Evolutionary conservation across 1,140 invertebrate species (phyloP).

Genomic region (Penaeus chinensis): DNA sequence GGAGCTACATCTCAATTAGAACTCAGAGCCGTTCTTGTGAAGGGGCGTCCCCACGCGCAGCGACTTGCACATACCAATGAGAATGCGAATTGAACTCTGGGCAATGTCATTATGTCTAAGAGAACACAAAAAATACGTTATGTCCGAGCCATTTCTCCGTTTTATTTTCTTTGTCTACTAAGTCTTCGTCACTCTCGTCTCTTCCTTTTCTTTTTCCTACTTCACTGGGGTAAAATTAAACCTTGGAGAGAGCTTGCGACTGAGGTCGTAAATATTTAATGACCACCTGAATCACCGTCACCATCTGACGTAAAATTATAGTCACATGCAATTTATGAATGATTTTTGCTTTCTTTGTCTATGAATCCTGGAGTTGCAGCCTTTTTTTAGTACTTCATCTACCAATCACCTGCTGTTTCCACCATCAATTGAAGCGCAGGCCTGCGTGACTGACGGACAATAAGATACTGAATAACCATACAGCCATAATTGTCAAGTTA

Average conservation of each 20-base stretch:
- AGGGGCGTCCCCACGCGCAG: not conserved
- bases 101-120: too few species aligned
- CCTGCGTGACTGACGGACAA: not conserved
- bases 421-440: not conserved
- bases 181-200: not conserved
- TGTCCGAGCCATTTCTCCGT: not conserved
- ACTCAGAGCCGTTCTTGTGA: slow-evolving; percentile 15
- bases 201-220: slow-evolving; percentile 9
- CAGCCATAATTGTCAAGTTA: slow-evolving; percentile 46
- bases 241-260: slow-evolving; percentile 5
- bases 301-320: slow-evolving; percentile 60
- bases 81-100: not conserved
- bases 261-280: slow-evolving; percentile 40
- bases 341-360: slow-evolving; percentile 51
- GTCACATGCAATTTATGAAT: slow-evolving; percentile 35
- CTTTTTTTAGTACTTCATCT: not conserved
- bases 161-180: not conserved
- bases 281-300: slow-evolving; percentile 52
- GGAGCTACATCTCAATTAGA: slow-evolving; percentile 42
- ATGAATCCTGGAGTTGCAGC: not conserved
- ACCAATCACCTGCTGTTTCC: not conserved
- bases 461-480: slow-evolving; percentile 21
- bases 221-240: slow-evolving; percentile 31
- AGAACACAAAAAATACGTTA: too few species aligned
- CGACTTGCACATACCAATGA: slow-evolving; percentile 27